phyloP scores from a whole-genome alignment of 2,888 invertebrate species.

The Chaitophorus viminalis region DNA sequence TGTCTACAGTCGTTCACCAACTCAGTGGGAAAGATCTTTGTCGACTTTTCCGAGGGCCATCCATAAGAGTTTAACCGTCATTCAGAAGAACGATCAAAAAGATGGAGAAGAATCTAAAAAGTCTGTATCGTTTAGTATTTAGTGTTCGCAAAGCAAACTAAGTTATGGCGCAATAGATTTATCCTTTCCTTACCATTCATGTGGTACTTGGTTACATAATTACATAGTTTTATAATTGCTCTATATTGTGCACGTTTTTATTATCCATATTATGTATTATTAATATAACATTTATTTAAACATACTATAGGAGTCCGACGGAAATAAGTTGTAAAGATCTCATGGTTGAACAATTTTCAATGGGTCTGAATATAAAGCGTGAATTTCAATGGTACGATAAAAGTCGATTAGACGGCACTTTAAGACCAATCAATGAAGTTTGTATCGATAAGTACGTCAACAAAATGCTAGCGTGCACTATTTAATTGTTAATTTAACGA shows the following conservation, averaged over 20 bases:
- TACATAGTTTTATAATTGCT: too few species aligned
- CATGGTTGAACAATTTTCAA: not conserved
- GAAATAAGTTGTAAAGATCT: conserved; percentile 5
- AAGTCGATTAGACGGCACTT: conserved; percentile 9
- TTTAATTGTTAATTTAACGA: not conserved
- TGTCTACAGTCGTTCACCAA: not conserved
- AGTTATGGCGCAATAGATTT: not conserved
- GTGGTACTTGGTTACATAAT: too few species aligned
- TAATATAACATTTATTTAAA: not conserved
- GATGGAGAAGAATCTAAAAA: not conserved
- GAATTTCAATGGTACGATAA: conserved; percentile 27
- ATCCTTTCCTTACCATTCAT: too few species aligned
- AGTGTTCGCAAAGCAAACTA: not conserved
- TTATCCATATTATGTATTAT: too few species aligned
- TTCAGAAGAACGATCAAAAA: not conserved
- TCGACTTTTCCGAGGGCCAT: not conserved
- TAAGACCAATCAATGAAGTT: not conserved
- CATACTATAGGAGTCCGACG: not conserved
- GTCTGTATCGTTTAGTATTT: not conserved
- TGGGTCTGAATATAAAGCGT: not conserved
- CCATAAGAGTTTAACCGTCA: not conserved
- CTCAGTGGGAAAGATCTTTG: conserved; percentile 19
- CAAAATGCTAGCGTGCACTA: not conserved
- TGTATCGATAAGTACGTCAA: conserved; percentile 2
- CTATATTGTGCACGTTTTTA: too few species aligned